Percentiles rank a stretch among this genome's conserved stretches.
These are phyloP conservation scores for Portunus trituberculatus DNA, from an alignment of 1,140 invertebrate genomes.

Conservation along the genomic window DNA sequence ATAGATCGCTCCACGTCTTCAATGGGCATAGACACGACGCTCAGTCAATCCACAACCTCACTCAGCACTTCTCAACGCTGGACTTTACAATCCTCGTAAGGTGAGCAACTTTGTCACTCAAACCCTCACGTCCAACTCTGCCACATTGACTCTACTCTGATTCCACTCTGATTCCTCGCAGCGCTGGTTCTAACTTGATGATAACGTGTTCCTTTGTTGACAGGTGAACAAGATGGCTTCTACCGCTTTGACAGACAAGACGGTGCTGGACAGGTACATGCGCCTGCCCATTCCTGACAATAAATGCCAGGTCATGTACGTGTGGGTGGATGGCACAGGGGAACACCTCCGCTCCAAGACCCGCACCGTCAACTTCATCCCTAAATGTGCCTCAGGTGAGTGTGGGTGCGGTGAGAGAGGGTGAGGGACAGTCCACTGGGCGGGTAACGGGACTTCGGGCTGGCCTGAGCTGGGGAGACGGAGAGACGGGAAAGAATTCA, in stretches of 20 bases:
- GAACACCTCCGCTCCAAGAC: constrained; percentile 94
- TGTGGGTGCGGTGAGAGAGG: background rate
- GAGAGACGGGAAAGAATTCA: background rate
- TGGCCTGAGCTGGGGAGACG: background rate
- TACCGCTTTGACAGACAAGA: constrained; percentile 47
- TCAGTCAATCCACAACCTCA: background rate
- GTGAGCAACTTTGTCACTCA: background rate
- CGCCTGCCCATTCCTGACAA: constrained; percentile 89
- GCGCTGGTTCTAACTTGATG: background rate
- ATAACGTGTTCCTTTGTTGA: background rate
- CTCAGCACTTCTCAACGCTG: background rate
- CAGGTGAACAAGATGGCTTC: background rate
- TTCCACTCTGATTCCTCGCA: background rate
- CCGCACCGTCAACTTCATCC: constrained; percentile 89
- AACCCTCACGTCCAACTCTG: background rate
- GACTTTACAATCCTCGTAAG: background rate
- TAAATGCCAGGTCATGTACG: constrained; percentile 91
- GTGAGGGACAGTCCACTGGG: background rate
- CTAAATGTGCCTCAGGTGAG: constrained; percentile 86
- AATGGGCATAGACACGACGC: background rate
- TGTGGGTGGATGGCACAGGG: constrained; percentile 98
- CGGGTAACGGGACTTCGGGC: background rate
- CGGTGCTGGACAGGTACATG: constrained; percentile 83
- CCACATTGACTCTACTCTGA: background rate
- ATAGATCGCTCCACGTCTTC: background rate